These are phyloP conservation scores for Asobara japonica DNA, from an alignment of 1,140 invertebrate species.

Conservation along the genomic window DNA sequence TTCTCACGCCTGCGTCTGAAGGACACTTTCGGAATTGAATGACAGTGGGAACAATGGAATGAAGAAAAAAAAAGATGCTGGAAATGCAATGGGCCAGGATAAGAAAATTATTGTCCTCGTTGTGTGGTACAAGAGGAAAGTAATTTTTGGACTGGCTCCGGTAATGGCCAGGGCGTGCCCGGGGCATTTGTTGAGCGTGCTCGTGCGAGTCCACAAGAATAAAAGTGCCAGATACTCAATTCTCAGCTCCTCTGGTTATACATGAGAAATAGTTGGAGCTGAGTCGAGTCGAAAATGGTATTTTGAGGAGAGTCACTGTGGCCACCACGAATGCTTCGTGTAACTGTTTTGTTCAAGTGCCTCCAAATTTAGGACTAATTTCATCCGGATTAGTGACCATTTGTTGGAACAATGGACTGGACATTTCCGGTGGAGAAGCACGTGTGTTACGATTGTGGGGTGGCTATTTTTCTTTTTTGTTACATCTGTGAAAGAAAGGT, in stretches of 20 bases:
- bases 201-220: background rate
- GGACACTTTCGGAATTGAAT: background rate
- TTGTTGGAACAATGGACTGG: background rate
- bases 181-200: background rate
- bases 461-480: background rate
- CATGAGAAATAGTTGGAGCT: background rate
- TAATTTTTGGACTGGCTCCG: background rate
- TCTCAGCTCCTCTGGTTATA: background rate
- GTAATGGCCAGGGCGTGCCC: background rate
- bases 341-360: background rate
- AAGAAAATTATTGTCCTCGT: background rate
- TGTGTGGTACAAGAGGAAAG: background rate
- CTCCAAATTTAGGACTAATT: background rate
- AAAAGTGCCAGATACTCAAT: background rate
- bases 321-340: background rate
- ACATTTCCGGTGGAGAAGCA: background rate
- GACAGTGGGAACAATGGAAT: background rate
- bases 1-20: background rate
- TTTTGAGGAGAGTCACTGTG: background rate
- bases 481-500: background rate
- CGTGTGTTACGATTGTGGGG: background rate
- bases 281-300: background rate
- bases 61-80: background rate
- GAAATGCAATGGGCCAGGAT: background rate
- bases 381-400: conserved; percentile 5